phyloP scores from a whole-genome alignment of 2,797 vertebrate genomes.

The Enteromius thamalakanensis region DNA sequence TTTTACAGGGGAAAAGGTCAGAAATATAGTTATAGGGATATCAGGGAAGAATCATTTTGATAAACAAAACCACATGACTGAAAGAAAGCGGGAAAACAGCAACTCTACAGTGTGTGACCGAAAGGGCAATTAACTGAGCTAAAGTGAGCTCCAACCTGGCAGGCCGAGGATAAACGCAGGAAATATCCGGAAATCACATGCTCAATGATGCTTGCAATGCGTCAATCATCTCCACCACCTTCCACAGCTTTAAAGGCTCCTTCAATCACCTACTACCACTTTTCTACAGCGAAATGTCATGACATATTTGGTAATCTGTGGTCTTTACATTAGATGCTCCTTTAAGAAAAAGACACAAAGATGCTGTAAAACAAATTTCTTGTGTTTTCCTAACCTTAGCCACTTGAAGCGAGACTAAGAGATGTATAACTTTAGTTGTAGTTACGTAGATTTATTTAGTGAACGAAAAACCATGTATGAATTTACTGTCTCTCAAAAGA shows the following conservation, averaged over 20 bases:
- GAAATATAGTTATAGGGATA: conserved; percentile 1
- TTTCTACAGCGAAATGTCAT: background rate
- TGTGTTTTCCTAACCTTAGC: background rate
- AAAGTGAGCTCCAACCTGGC: background rate
- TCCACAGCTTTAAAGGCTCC: background rate
- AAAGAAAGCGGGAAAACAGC: conserved; percentile 18
- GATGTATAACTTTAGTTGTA: background rate
- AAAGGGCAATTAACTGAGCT: background rate
- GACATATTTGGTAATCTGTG: background rate
- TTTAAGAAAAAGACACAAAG: background rate
- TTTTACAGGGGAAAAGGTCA: background rate
- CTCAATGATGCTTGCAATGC: conserved; percentile 1
- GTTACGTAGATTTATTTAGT: background rate
- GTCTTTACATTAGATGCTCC: background rate
- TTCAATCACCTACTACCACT: conserved; percentile 1
- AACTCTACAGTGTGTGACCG: background rate
- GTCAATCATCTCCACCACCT: background rate
- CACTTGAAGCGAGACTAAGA: background rate
- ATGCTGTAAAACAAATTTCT: background rate
- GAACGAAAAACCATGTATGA: too few relatives aligned
- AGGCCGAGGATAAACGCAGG: background rate
- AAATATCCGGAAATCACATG: conserved; percentile 18
- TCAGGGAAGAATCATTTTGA: conserved; percentile 19
- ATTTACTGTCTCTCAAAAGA: too few relatives aligned
- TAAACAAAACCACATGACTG: background rate